Conservation (phyloP, 2,888 invertebrate species). For the Mellilla xanthometata region DNA sequence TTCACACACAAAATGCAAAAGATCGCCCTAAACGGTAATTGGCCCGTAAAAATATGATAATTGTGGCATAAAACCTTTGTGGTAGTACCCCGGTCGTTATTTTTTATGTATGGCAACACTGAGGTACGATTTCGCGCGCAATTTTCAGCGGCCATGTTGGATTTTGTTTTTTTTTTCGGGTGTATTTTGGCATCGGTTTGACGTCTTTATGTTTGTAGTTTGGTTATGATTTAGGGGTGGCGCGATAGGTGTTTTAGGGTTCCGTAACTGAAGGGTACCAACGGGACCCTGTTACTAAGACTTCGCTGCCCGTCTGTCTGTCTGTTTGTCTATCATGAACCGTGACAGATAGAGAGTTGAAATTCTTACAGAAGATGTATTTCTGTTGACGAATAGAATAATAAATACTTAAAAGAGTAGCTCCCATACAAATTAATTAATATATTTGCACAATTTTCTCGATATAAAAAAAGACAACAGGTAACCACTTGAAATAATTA, state of each 20-base stretch:
- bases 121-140: slow-evolving; percentile 51
- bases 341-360: too few species aligned
- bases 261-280: too few species aligned
- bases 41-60: slow-evolving; percentile 70
- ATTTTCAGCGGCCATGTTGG: slow-evolving; percentile 52
- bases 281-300: too few species aligned
- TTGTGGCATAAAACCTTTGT: slow-evolving; percentile 66
- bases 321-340: too few species aligned
- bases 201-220: slow-evolving; percentile 29
- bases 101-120: slow-evolving; percentile 56
- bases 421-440: too few species aligned
- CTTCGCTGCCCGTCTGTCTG: too few species aligned
- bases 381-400: too few species aligned
- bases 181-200: slow-evolving; percentile 27
- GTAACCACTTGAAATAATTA: too few species aligned
- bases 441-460: too few species aligned
- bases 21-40: slow-evolving; percentile 61
- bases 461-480: too few species aligned
- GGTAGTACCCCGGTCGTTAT: slow-evolving; percentile 61
- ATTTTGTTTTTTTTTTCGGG: slow-evolving; percentile 35
- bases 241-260: slow-evolving; percentile 15
- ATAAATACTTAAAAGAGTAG: too few species aligned
- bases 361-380: too few species aligned
- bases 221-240: slow-evolving; percentile 22
- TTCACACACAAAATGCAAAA: slow-evolving; percentile 46